phyloP scores from a whole-genome alignment of 2,113 vertebrate species.

The Heterochromis multidens region DNA sequence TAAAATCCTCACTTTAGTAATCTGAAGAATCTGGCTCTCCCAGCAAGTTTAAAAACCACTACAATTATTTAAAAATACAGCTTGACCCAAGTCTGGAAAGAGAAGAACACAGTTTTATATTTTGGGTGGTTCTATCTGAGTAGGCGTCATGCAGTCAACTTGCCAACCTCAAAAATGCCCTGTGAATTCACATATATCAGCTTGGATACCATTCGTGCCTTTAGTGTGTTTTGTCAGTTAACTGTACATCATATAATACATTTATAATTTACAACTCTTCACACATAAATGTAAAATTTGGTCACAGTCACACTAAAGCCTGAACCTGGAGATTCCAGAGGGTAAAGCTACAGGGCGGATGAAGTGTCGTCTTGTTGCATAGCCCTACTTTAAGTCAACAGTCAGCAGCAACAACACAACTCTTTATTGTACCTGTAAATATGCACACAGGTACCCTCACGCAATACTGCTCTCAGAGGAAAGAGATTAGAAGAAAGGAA shows the following conservation, averaged over 20 bases:
- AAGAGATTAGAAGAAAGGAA: conserved; percentile 5
- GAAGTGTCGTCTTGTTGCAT: conserved; percentile 87
- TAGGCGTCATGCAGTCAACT: conserved; percentile 43
- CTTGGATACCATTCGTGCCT: conserved; percentile 33
- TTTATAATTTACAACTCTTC: conserved; percentile 45
- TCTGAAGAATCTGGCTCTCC: neutral
- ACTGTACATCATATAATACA: conserved; percentile 54
- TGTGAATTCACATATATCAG: conserved; percentile 23
- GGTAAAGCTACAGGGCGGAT: conserved; percentile 78
- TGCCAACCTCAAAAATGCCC: conserved; percentile 33
- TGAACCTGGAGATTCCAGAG: conserved; percentile 74
- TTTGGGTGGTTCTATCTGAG: conserved; percentile 13
- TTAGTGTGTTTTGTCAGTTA: conserved; percentile 21
- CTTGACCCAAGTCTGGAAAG: conserved; percentile 28
- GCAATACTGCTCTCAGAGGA: conserved; percentile 31
- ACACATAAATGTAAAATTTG: conserved; percentile 76
- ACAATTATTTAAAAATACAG: conserved; percentile 28
- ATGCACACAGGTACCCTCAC: conserved; percentile 14
- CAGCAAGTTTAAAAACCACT: neutral
- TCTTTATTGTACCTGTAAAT: conserved; percentile 34
- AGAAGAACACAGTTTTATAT: conserved; percentile 15
- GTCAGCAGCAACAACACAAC: conserved; percentile 66
- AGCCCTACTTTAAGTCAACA: conserved; percentile 79
- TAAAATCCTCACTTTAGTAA: neutral
- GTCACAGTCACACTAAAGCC: conserved; percentile 84